Percentiles rank a stretch among this genome's conserved stretches.
These are phyloP conservation scores for Saccopteryx bilineata DNA, from an alignment of 2,113 vertebrate species.

Conservation along the genomic window DNA sequence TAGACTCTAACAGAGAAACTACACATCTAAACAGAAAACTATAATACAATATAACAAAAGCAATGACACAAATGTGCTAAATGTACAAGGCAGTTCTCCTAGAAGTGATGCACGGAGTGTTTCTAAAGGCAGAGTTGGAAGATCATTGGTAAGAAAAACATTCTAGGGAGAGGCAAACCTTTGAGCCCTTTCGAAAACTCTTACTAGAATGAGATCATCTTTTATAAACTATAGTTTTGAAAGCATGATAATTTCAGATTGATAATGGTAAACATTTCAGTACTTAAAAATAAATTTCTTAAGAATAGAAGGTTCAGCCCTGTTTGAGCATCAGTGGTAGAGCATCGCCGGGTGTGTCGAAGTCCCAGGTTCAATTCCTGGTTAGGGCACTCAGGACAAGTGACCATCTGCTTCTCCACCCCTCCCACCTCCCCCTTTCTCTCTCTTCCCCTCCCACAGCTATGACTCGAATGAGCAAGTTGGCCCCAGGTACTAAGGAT, in stretches of 20 bases:
- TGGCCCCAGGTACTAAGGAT: too few species aligned
- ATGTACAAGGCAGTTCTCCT: neutral
- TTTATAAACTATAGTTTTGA: slow-evolving; percentile 49
- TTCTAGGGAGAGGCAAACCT: slow-evolving; percentile 35
- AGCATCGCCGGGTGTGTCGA: too few species aligned
- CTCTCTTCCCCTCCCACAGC: too few species aligned
- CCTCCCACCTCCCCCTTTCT: too few species aligned
- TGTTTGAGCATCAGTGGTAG: too few species aligned
- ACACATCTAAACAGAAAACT: neutral
- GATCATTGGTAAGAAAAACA: neutral
- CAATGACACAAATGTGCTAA: neutral
- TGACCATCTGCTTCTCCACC: too few species aligned
- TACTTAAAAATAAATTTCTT: slow-evolving; percentile 56
- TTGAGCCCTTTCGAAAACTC: slow-evolving; percentile 45
- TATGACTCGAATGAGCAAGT: too few species aligned
- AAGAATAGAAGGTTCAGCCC: neutral
- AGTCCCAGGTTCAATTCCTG: too few species aligned
- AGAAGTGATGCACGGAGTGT: neutral
- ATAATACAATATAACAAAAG: neutral
- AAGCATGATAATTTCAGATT: slow-evolving; percentile 48
- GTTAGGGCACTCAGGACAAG: too few species aligned
- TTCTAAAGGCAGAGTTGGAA: neutral
- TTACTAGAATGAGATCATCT: slow-evolving; percentile 43
- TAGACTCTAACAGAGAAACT: slow-evolving; percentile 38
- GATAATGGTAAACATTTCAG: slow-evolving; percentile 57